Conservation (phyloP, 2,113 vertebrate species). For the Planiliza haematocheilus region DNA sequence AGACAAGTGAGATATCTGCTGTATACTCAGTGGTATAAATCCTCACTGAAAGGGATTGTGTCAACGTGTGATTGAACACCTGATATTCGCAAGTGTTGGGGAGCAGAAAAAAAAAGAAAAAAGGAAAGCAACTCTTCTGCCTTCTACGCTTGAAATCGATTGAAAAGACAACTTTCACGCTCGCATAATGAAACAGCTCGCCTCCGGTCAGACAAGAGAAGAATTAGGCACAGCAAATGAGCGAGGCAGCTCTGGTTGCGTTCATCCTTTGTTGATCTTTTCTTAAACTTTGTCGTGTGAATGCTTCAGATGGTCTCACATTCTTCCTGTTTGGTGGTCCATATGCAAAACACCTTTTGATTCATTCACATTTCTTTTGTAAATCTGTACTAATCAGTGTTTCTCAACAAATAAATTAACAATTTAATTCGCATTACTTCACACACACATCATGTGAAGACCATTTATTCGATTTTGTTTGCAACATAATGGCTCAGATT, state of each 20-base stretch:
- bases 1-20: too few species aligned
- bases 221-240: constrained; percentile 24
- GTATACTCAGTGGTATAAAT: too few species aligned
- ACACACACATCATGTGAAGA: too few species aligned
- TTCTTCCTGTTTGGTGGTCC: neutral
- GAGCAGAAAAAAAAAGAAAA: neutral
- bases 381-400: too few species aligned
- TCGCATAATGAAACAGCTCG: constrained; percentile 14
- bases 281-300: constrained; percentile 15
- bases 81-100: constrained; percentile 30
- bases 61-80: constrained; percentile 6
- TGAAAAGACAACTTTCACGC: constrained; percentile 21
- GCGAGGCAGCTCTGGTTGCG: neutral
- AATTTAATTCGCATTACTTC: too few species aligned
- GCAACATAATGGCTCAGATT: too few species aligned
- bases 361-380: neutral
- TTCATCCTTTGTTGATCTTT: neutral
- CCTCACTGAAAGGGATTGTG: neutral
- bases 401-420: too few species aligned
- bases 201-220: neutral
- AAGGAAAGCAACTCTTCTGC: neutral
- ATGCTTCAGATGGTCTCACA: neutral
- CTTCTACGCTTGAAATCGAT: constrained; percentile 24
- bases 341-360: neutral
- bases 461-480: too few species aligned